These are phyloP conservation scores for Hucho hucho DNA, from an alignment of 2,113 vertebrate species.

Conservation along the genomic window DNA sequence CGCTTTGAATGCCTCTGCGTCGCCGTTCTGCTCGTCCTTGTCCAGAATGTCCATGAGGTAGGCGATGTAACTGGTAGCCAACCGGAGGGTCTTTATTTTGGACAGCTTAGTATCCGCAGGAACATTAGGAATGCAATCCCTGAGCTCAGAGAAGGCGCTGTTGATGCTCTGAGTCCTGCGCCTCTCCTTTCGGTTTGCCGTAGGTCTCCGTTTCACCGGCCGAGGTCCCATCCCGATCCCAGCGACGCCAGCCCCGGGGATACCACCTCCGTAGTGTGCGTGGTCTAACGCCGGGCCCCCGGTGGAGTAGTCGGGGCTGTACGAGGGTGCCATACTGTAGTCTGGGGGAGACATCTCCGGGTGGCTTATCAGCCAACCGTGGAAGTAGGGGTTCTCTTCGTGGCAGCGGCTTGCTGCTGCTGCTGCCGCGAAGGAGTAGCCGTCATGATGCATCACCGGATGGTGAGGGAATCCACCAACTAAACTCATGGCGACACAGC, in stretches of 20 bases:
- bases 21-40: slow-evolving; percentile 94
- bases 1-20: slow-evolving; percentile 97
- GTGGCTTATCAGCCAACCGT: slow-evolving; percentile 95
- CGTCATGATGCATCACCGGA: slow-evolving; percentile 95
- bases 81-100: slow-evolving; percentile 94
- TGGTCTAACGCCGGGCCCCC: slow-evolving; percentile 83
- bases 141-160: slow-evolving; percentile 94
- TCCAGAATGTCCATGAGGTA: slow-evolving; percentile 99
- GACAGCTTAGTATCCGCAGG: slow-evolving; percentile 97
- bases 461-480: slow-evolving; percentile 96
- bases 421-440: slow-evolving; percentile 88
- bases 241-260: slow-evolving; percentile 77
- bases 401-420: slow-evolving; percentile 87
- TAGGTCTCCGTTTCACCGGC: slow-evolving; percentile 91
- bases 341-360: slow-evolving; percentile 95
- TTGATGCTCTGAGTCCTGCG: slow-evolving; percentile 99
- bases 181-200: slow-evolving; percentile 96
- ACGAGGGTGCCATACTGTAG: slow-evolving; percentile 90
- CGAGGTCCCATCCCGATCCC: slow-evolving; percentile 80
- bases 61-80: slow-evolving; percentile 99
- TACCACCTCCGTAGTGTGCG: slow-evolving; percentile 84
- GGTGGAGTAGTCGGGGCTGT: slow-evolving; percentile 93
- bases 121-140: slow-evolving; percentile 97
- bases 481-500: slow-evolving; percentile 82
- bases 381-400: slow-evolving; percentile 94